Evolutionary conservation across 2,797 vertebrate species (phyloP).

Genomic region (Falco berigora): DNA sequence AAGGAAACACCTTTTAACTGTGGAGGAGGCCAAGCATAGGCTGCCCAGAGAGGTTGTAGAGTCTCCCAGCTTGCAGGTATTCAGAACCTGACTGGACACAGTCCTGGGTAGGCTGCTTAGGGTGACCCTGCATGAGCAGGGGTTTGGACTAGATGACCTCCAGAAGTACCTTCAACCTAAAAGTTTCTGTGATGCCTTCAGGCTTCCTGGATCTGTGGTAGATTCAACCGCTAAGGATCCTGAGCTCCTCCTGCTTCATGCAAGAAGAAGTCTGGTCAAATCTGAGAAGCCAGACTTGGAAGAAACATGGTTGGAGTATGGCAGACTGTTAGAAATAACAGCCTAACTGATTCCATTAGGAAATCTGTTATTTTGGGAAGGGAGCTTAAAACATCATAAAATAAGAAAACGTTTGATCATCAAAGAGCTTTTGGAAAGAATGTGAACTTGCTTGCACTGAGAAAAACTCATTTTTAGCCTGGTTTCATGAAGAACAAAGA

Average conservation of each 20-base stretch:
- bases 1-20: neutral
- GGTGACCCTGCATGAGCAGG: neutral
- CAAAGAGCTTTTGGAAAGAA: slow-evolving; percentile 22
- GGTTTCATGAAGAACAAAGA: neutral
- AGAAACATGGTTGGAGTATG: neutral
- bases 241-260: neutral
- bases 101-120: neutral
- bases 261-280: neutral
- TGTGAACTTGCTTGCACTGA: slow-evolving; percentile 10
- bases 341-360: neutral
- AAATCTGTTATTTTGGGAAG: slow-evolving; percentile 16
- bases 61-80: neutral
- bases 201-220: neutral
- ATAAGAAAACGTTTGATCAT: slow-evolving; percentile 35
- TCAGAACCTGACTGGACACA: neutral
- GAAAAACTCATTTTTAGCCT: slow-evolving; percentile 19
- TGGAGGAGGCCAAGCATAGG: neutral
- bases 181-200: neutral
- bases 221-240: neutral
- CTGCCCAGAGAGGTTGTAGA: neutral
- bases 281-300: neutral
- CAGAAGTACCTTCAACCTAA: neutral
- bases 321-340: neutral
- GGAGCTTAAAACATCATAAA: neutral
- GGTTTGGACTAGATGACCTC: neutral